Evolutionary conservation across 1,140 invertebrate species (phyloP).

Genomic region (Anastrepha ludens): DNA sequence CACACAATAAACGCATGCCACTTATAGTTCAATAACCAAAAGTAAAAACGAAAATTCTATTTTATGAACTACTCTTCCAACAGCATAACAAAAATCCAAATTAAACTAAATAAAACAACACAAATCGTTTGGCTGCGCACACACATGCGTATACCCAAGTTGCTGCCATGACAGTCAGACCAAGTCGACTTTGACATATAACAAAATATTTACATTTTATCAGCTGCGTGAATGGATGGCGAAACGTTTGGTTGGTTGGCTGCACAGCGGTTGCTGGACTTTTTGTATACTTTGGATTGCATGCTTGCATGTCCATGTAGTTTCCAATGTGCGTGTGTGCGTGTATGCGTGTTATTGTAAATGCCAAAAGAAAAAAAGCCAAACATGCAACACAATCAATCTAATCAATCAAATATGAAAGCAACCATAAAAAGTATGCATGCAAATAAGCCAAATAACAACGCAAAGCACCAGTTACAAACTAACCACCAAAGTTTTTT

Average conservation of each 20-base stretch:
- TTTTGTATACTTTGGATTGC: not conserved
- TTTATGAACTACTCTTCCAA: not conserved
- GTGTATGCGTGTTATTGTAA: not conserved
- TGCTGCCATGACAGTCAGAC: constrained; percentile 7
- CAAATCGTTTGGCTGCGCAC: constrained; percentile 1
- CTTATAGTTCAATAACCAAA: not conserved
- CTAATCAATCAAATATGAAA: constrained; percentile 33
- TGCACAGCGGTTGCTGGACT: not conserved
- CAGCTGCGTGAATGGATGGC: constrained; percentile 5
- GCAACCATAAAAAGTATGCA: not conserved
- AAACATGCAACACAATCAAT: constrained; percentile 46
- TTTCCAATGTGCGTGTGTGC: not conserved
- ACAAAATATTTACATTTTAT: constrained; percentile 35
- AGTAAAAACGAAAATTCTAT: not conserved
- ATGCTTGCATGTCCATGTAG: not conserved
- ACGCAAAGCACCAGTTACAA: not conserved
- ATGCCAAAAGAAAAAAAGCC: not conserved
- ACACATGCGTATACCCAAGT: not conserved
- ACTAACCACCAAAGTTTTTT: not conserved
- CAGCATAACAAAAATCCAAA: constrained; percentile 5
- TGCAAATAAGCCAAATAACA: not conserved
- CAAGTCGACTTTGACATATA: constrained; percentile 34
- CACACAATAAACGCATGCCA: too few relatives aligned
- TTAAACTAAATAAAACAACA: not conserved
- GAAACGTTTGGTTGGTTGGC: not conserved